Evolutionary conservation across 2,888 invertebrate species (phyloP), one percentile per base, ranked within the genome.

Genomic region (Baronia brevicornis): DNA sequence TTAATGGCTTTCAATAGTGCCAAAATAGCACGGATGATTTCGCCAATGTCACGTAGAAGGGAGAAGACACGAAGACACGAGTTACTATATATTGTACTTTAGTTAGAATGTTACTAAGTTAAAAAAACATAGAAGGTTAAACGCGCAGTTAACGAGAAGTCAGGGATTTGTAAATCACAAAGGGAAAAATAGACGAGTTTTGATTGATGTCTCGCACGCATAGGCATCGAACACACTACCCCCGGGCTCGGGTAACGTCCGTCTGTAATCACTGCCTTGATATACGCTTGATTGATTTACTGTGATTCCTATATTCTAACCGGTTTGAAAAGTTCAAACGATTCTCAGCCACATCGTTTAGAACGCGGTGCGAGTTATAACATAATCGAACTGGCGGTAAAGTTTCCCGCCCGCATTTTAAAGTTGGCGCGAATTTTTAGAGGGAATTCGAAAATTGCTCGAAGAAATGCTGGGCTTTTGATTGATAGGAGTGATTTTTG

Each of bases 191-290:
- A 68, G 61, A 68, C 40, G 46, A 60, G 25, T 50, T 52, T 58
- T 74, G 77, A 75, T 75, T 67, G 67, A 74, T 74, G 69, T 54
- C 44, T 49, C 44, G 44, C 44, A 20, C 41, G 48, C 57, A 36
- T 39, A 39, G 31, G 36, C 39, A 45, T 44, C 43, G 45, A 42
- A 39, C 33, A 14, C 36, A 32, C 33, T 33, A 38, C 41, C 52
- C 49, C 27, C 37, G 26, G 47, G 53, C 42, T 28, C 37, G 26
- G 47, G 53, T 43, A 41, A 47, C 41, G 50, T 48, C 48, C 30
- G 39, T 33, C 46, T 38, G 43, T 58, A 59, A 59, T 54, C 51
- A 53, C 53, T 46, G 39, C 36, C 33, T 48, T 38, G 30, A 29
- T 36, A 38, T 43, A 28, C 41, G 30, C 40, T 50, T 60, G 61